Evolutionary conservation across 2,113 vertebrate species (phyloP).

Genomic region (Eidolon helvum): DNA sequence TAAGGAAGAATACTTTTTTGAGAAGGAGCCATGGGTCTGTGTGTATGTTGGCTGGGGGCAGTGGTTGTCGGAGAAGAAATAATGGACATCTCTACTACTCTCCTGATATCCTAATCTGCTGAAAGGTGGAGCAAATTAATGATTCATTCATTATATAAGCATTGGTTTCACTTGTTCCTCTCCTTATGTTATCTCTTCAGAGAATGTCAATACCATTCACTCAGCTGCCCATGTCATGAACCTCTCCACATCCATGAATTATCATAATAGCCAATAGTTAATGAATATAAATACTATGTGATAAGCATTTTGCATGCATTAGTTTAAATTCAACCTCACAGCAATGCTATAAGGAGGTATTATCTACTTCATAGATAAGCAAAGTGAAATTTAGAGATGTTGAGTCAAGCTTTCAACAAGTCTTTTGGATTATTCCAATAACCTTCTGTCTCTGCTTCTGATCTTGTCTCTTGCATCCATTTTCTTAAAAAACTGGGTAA

Average conservation of each 20-base stretch:
- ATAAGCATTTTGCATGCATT: neutral
- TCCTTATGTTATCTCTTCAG: neutral
- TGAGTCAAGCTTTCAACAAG: neutral
- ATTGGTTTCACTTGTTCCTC: neutral
- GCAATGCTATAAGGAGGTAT: neutral
- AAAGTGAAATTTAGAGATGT: slow-evolving; percentile 26
- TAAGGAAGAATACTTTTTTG: neutral
- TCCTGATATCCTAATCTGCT: neutral
- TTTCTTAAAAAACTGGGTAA: neutral
- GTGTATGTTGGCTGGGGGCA: neutral
- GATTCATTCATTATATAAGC: neutral
- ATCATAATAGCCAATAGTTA: neutral
- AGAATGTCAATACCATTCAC: neutral
- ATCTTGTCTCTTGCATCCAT: neutral
- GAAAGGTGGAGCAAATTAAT: neutral
- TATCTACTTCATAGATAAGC: neutral
- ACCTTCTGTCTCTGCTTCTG: neutral
- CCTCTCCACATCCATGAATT: neutral
- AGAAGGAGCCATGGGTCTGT: neutral
- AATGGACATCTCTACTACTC: neutral
- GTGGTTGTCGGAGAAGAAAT: neutral
- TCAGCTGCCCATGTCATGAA: neutral
- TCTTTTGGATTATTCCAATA: neutral
- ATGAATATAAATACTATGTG: neutral
- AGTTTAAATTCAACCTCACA: neutral